A percentile compares a stretch with the other conserved stretches of the same genome.
phyloP scores from a whole-genome alignment of 2,797 vertebrate species.

The Aldrovandia affinis region DNA sequence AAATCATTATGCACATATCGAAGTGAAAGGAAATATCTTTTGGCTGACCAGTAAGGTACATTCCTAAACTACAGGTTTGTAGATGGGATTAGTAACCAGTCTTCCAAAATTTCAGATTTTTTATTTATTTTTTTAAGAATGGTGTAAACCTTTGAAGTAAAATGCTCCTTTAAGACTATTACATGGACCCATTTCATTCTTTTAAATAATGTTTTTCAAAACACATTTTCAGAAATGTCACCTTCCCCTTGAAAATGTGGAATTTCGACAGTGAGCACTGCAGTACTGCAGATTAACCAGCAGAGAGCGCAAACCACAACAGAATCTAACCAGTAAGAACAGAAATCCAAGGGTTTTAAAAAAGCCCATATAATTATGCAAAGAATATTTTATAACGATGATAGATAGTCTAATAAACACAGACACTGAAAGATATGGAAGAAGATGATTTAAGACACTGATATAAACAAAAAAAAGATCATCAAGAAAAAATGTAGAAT shows the following conservation, averaged over 20 bases:
- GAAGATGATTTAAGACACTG: too few relatives aligned
- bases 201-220: neutral
- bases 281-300: constrained; percentile 61
- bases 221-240: neutral
- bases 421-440: too few relatives aligned
- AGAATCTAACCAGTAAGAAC: neutral
- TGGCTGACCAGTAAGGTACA: neutral
- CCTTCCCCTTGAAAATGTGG: neutral
- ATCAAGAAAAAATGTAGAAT: too few relatives aligned
- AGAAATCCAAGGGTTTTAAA: constrained; percentile 39
- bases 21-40: neutral
- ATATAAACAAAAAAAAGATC: too few relatives aligned
- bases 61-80: neutral
- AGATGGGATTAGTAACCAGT: neutral
- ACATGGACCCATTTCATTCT: neutral
- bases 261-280: constrained; percentile 39
- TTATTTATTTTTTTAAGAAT: too few relatives aligned
- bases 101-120: too few relatives aligned
- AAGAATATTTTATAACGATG: too few relatives aligned
- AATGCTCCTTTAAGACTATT: neutral
- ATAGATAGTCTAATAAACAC: too few relatives aligned
- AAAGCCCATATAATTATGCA: neutral
- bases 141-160: too few relatives aligned
- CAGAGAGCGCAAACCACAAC: constrained; percentile 65
- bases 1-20: neutral